Evolutionary conservation across 64 coral and sea anemone genomes (phyloP).

Genomic region (Platygyra sinensis): DNA sequence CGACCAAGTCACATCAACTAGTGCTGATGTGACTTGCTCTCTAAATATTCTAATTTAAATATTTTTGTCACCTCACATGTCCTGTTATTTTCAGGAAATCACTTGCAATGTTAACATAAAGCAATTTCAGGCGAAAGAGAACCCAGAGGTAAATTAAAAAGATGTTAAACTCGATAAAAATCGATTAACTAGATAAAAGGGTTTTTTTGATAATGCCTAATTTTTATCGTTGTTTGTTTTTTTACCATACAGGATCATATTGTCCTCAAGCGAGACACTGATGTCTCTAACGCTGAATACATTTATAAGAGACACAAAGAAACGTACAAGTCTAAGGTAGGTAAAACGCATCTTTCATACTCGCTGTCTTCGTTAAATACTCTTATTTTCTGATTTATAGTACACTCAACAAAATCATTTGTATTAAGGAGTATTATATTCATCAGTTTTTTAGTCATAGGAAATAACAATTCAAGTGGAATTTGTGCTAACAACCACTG

Average conservation of each 20-base stretch:
- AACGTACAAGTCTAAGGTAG: background rate
- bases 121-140: background rate
- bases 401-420: too few relatives aligned
- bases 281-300: constrained; percentile 5
- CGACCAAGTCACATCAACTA: background rate
- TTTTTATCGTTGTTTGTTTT: background rate
- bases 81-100: background rate
- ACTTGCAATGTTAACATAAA: background rate
- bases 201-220: background rate
- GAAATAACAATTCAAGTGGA: too few relatives aligned
- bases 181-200: background rate
- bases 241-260: background rate
- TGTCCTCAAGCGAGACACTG: background rate
- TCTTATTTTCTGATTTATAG: too few relatives aligned
- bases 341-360: background rate
- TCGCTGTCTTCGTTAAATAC: background rate
- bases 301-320: background rate
- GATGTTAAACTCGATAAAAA: background rate
- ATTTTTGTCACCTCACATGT: background rate
- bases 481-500: too few relatives aligned
- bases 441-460: too few relatives aligned
- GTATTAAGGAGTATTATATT: too few relatives aligned
- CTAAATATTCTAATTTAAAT: background rate
- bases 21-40: background rate
- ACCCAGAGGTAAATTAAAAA: background rate